A percentile compares a stretch with the other conserved stretches of the same genome.
Evolutionary conservation across 2,888 invertebrate genomes (phyloP).

Genomic region (Petrolisthes cinctipes): DNA sequence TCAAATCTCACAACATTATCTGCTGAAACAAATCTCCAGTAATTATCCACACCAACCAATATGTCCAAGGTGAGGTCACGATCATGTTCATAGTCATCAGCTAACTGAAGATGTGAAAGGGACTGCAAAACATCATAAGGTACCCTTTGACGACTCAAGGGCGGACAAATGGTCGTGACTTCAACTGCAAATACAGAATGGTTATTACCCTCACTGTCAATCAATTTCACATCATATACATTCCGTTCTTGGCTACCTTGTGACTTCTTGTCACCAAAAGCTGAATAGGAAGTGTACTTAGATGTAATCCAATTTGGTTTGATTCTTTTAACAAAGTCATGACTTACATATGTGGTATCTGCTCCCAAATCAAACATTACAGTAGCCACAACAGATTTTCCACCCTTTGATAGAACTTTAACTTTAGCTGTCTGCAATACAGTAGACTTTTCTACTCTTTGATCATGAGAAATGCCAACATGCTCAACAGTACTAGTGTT

Average conservation of each 20-base stretch:
- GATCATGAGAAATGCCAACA: conserved; percentile 32
- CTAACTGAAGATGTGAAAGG: conserved; percentile 24
- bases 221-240: conserved; percentile 29
- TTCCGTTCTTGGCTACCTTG: conserved; percentile 13
- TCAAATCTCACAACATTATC: conserved; percentile 3
- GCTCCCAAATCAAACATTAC: conserved; percentile 25
- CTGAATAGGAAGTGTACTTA: conserved; percentile 24
- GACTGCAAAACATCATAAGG: conserved; percentile 27
- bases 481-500: conserved; percentile 30
- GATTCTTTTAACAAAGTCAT: conserved; percentile 32
- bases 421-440: conserved; percentile 28
- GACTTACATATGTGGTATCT: conserved; percentile 24
- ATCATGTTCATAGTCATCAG: conserved; percentile 23
- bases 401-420: conserved; percentile 5
- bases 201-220: not conserved
- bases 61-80: conserved; percentile 19
- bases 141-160: conserved; percentile 19
- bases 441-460: conserved; percentile 22
- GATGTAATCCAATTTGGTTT: conserved; percentile 20
- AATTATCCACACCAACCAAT: conserved; percentile 17
- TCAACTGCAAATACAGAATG: conserved; percentile 31
- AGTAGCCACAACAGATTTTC: conserved; percentile 13
- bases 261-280: conserved; percentile 11
- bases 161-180: conserved; percentile 13
- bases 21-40: conserved; percentile 6